A percentile compares a stretch with the other conserved stretches of the same genome.
Evolutionary conservation across 2,888 invertebrate genomes (phyloP).

Genomic region (Cylloceria caligata): DNA sequence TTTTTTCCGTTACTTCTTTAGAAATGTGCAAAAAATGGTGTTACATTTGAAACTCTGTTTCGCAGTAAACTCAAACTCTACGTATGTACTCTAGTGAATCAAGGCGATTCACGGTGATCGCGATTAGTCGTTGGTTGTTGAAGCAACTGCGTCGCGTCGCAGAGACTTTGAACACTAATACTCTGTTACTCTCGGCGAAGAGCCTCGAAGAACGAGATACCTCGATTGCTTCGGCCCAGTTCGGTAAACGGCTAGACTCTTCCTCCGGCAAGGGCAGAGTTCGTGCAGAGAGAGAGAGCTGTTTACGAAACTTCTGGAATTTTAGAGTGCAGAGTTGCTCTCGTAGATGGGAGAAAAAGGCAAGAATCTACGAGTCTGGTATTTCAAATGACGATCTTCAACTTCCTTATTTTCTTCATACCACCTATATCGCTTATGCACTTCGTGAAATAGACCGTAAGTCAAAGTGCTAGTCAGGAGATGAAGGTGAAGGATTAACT

Average conservation of each 20-base stretch:
- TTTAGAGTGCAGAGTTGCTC: constrained; percentile 42
- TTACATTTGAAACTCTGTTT: background rate
- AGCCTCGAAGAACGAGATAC: constrained; percentile 3
- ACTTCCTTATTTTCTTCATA: constrained; percentile 15
- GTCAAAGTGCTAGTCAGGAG: constrained; percentile 32
- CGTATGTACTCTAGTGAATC: background rate
- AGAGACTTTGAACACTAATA: constrained; percentile 17
- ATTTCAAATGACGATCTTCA: constrained; percentile 34
- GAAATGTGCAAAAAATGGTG: background rate
- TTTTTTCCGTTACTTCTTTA: background rate
- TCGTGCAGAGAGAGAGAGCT: constrained; percentile 24
- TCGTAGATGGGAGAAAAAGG: constrained; percentile 2
- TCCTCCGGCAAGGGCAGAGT: background rate
- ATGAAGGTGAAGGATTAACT: constrained; percentile 18
- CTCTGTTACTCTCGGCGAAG: constrained; percentile 29
- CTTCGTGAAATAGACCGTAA: constrained; percentile 12
- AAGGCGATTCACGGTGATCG: constrained; percentile 18
- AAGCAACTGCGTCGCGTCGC: background rate
- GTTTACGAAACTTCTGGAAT: constrained; percentile 49
- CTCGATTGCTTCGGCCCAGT: constrained; percentile 31
- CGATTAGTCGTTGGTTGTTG: constrained; percentile 16
- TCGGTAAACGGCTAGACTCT: constrained; percentile 10
- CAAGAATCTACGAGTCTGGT: constrained; percentile 25
- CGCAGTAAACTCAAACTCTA: background rate
- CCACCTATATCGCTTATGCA: constrained; percentile 2